Conservation (phyloP, 2,113 vertebrate species). For the Triplophysa rosa region DNA sequence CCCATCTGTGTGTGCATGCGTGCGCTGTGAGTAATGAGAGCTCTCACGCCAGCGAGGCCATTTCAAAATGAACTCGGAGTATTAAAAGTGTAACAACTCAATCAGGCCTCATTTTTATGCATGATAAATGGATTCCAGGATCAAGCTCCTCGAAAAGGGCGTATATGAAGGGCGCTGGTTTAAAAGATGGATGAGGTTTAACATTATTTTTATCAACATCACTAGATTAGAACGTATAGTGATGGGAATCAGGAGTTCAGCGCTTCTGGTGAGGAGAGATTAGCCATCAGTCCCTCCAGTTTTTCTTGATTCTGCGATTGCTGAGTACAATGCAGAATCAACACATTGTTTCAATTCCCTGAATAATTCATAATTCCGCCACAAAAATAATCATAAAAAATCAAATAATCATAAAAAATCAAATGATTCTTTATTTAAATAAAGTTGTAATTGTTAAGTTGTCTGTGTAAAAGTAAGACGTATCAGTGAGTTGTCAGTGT, state of each 20-base stretch:
- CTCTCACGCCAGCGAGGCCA: constrained; percentile 33
- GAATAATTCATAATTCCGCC: too few species aligned
- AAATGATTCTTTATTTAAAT: too few species aligned
- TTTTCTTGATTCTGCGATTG: too few species aligned
- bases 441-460: too few species aligned
- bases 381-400: too few species aligned
- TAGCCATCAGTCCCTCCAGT: neutral
- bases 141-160: neutral
- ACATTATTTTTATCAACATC: constrained; percentile 1
- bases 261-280: neutral
- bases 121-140: constrained; percentile 27
- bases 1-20: constrained; percentile 24
- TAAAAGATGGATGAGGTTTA: constrained; percentile 4
- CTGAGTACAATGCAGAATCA: too few species aligned
- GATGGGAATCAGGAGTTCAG: too few species aligned
- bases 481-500: too few species aligned
- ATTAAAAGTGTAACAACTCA: constrained; percentile 26
- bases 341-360: too few species aligned
- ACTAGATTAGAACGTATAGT: neutral
- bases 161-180: neutral
- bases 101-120: constrained; percentile 21
- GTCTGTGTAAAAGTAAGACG: too few species aligned
- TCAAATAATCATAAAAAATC: too few species aligned
- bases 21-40: constrained; percentile 34
- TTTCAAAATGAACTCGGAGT: constrained; percentile 39